Percentiles rank a stretch among this genome's conserved stretches.
Conservation (phyloP, 2,888 invertebrate genomes). For the Darwinula stevensoni region DNA sequence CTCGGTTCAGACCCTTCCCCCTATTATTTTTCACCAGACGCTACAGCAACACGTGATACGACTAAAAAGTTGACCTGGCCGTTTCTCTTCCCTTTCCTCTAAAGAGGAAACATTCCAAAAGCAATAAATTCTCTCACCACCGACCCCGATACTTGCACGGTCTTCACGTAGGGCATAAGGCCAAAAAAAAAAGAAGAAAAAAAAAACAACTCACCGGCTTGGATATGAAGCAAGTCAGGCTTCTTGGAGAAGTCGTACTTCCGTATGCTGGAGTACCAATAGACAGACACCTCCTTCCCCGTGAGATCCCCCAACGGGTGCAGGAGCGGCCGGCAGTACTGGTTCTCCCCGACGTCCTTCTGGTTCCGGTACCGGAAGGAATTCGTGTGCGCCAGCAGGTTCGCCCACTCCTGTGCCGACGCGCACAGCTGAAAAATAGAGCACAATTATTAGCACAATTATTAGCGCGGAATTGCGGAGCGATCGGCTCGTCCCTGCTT, state of each 20-base stretch:
- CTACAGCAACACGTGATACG: too few relatives aligned
- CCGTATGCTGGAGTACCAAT: slow-evolving; percentile 48
- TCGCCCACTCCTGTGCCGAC: slow-evolving; percentile 61
- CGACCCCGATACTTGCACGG: too few relatives aligned
- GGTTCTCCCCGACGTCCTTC: slow-evolving; percentile 44
- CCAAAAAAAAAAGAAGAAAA: too few relatives aligned
- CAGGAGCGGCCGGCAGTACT: slow-evolving; percentile 31
- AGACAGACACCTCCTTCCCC: slow-evolving; percentile 47
- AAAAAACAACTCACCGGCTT: slow-evolving; percentile 46
- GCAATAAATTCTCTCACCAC: too few relatives aligned
- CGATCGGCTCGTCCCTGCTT: not conserved
- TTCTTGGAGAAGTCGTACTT: slow-evolving; percentile 43
- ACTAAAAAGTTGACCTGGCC: too few relatives aligned
- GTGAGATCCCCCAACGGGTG: slow-evolving; percentile 5
- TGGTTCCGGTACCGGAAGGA: slow-evolving; percentile 41
- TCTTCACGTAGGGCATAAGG: too few relatives aligned
- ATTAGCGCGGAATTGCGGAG: too few relatives aligned
- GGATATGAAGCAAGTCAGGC: slow-evolving; percentile 37
- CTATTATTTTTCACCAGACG: too few relatives aligned
- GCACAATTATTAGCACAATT: too few relatives aligned
- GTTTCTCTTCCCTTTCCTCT: too few relatives aligned
- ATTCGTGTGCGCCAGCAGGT: slow-evolving; percentile 49
- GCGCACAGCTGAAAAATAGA: slow-evolving; percentile 31
- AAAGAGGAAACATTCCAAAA: too few relatives aligned
- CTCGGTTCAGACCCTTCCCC: too few relatives aligned